Evolutionary conservation across 2,888 invertebrate species (phyloP), one percentile per base, ranked within the genome.

Genomic region (Acanthococcus lagerstroemiae): DNA sequence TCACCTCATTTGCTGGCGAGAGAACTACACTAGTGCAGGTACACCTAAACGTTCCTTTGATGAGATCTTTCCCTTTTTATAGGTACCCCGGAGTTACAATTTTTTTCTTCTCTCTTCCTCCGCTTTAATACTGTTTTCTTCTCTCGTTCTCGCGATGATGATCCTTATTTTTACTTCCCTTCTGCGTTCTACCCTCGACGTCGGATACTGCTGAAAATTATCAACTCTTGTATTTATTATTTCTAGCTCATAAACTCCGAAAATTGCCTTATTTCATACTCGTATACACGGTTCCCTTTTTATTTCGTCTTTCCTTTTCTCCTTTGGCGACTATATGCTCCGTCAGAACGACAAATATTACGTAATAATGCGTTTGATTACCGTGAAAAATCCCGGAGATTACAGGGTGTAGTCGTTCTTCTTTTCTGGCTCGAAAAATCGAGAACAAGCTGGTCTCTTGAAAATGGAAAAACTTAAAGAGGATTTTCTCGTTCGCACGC

Each of bases 171-270:
- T n/a, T n/a, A n/a, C n/a, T n/a, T 37, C 37, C 12, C 12, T 37
- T 37, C 12, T 37, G 6, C 12, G 25, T 37, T 12, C 30, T 26
- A 22, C 25, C n/a, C 55, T 26, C 4, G 19, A 22, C 19, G 15
- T 15, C 46, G 15, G 15, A 17, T 19, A 15, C 6, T 45, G 15
- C 44, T 17, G 30, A 44, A 57, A 57, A 57, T 57, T 57, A 57
- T 57, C 57, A 57, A 57, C 44, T 57, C 57, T 56, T 57, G 57
- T 58, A 58, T 58, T 58, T 58, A 46, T 58, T 58, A 58, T 58
- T 58, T 58, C 58, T 58, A 58, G 58, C 48, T 58, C 58, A 58
- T 58, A 58, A 58, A 58, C 26, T 58, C 45, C 27, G 45, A 58
- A 58, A 58, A 58, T 58, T 58, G 58, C 58, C 58, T 58, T 25